phyloP scores from a whole-genome alignment of 2,797 vertebrate genomes.

The Enteromius mattozi region DNA sequence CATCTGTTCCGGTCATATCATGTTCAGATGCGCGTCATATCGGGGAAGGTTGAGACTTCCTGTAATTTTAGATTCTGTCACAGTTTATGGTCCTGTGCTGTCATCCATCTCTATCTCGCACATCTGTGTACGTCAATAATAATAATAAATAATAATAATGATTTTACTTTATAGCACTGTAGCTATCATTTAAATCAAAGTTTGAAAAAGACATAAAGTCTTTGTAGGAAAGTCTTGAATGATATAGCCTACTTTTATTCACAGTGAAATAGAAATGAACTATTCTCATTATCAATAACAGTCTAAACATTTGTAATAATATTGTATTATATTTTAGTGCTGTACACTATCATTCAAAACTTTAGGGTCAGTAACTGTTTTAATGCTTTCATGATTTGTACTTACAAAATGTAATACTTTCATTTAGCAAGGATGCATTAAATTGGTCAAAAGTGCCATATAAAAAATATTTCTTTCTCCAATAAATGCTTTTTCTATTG shows the following conservation, averaged over 20 bases:
- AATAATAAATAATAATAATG: no score
- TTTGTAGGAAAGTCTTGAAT: not conserved
- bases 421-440: no score
- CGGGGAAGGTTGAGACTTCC: not conserved
- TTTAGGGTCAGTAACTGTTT: no score
- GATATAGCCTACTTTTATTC: not conserved
- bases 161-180: not conserved
- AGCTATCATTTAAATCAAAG: constrained; percentile 24
- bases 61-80: constrained; percentile 11
- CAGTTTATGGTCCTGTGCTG: not conserved
- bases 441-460: no score
- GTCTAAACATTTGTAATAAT: not conserved
- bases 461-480: no score
- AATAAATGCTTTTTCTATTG: not conserved
- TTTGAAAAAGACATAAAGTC: not conserved
- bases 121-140: not conserved
- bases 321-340: not conserved
- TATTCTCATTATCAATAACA: not conserved
- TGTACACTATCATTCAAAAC: no score
- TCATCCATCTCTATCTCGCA: not conserved
- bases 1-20: constrained; percentile 28
- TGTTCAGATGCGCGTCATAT: not conserved
- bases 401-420: no score
- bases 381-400: no score
- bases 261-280: not conserved